phyloP scores from a whole-genome alignment of 2,797 vertebrate species.

The Argya squamiceps region DNA sequence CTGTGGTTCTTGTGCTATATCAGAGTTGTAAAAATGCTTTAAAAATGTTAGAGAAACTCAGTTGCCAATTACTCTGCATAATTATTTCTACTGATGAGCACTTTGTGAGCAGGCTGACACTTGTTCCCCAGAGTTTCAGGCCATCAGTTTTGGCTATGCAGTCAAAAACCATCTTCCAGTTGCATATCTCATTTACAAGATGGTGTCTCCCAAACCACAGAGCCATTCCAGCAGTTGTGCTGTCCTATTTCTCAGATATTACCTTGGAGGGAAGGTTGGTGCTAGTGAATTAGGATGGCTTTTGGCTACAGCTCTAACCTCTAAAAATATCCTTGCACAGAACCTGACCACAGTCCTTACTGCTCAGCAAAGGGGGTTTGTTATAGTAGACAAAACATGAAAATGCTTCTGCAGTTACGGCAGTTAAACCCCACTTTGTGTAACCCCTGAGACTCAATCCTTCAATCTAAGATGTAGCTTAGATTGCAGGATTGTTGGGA shows the following conservation, averaged over 20 bases:
- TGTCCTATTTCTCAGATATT: not conserved
- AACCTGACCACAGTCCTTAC: not conserved
- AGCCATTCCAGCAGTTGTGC: not conserved
- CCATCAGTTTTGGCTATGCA: not conserved
- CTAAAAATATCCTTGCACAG: not conserved
- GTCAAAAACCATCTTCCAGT: not conserved
- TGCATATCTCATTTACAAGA: not conserved
- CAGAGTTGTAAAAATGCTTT: not conserved
- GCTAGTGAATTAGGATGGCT: not conserved
- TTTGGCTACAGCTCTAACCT: not conserved
- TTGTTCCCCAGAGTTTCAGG: not conserved
- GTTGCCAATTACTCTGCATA: not conserved
- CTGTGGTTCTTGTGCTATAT: not conserved
- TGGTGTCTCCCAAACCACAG: not conserved
- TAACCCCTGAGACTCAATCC: not conserved
- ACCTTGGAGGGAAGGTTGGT: not conserved
- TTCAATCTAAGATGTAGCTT: not conserved
- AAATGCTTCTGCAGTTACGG: not conserved
- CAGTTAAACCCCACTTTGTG: not conserved
- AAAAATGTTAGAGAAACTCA: not conserved
- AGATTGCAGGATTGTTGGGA: not conserved
- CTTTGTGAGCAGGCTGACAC: not conserved
- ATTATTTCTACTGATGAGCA: not conserved
- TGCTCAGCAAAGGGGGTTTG: not conserved
- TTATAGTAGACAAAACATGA: not conserved